A percentile compares a stretch with the other conserved stretches of the same genome.
Conservation (phyloP, 2,113 vertebrate species). For the Corythornis cristatus region DNA sequence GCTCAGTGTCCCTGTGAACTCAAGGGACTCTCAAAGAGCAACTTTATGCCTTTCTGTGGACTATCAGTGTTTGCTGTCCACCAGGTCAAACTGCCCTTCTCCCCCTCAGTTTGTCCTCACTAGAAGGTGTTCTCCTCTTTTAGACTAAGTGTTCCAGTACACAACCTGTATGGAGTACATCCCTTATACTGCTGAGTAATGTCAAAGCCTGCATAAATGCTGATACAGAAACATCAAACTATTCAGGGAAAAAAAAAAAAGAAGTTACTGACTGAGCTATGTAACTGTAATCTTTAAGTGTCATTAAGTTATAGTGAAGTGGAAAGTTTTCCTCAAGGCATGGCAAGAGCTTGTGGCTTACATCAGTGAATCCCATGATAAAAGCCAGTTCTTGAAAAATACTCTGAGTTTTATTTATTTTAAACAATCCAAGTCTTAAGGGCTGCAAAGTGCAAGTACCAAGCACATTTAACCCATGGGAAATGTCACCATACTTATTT, state of each 20-base stretch:
- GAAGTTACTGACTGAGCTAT: not conserved
- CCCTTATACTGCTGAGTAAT: not conserved
- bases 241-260: not conserved
- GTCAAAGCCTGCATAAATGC: not conserved
- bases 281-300: not conserved
- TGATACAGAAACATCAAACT: not conserved
- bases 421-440: not conserved
- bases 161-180: fast-evolving
- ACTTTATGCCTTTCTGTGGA: not conserved
- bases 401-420: not conserved
- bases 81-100: not conserved
- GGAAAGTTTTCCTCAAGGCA: not conserved
- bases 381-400: not conserved
- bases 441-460: not conserved
- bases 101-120: not conserved
- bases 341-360: not conserved
- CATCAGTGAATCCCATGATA: not conserved
- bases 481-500: not conserved
- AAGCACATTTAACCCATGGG: not conserved
- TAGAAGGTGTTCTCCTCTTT: not conserved
- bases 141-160: not conserved
- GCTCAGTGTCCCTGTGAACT: not conserved
- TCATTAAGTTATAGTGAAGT: not conserved
- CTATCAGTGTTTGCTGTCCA: not conserved
- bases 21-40: not conserved